Evolutionary conservation across 2,888 invertebrate species (phyloP), one percentile per base, ranked within the genome.

Genomic region (Tachina lurida): DNA sequence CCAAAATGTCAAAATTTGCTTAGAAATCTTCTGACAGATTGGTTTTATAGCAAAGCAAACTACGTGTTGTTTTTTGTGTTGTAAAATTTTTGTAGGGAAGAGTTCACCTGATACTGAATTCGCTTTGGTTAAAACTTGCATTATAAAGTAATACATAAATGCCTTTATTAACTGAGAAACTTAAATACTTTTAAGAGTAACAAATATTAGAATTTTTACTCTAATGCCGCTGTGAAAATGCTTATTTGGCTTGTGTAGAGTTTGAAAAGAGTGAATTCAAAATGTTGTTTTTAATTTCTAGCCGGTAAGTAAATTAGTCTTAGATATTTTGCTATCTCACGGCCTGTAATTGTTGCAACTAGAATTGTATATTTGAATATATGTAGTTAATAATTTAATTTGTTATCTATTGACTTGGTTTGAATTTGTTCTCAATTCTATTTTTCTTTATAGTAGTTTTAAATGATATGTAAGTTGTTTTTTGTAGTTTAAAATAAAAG

Each of bases 341-440:
- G 74, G 63, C 52, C 78, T 76, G 54, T 68, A 74, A 47, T 31
- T 31, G 10, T 60, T 43, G 52, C 63, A 81, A 78, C 41, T 63
- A 62, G 12, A 62, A 81, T 84, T 56, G 75, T 45, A 10, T 73
- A 73, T 63, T 58, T 65, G 75, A 77, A 74, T 86, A 56, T 68
- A n/a, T n/a, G n/a, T n/a, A 77, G 65, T 31, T 31, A 80, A 71
- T 75, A 87, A 79, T 84, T 84, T 84, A 78, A 39, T 56, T 68
- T 63, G 43, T 52, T 71, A 71, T 70, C 31, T 15, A 52, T 60
- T 54, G 15, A 45, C 1, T 56, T 47, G 4, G 9, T 56, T 63
- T 45, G 12, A 68, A 67, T 65, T 81, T 39, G 74, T 76, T 67
- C n/a, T n/a, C n/a, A n/a, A n/a, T n/a, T n/a, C n/a, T n/a, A n/a